Percentiles rank a stretch among this genome's conserved stretches.
Conservation (phyloP, 2,888 invertebrate genomes). For the Torymus auratus region DNA sequence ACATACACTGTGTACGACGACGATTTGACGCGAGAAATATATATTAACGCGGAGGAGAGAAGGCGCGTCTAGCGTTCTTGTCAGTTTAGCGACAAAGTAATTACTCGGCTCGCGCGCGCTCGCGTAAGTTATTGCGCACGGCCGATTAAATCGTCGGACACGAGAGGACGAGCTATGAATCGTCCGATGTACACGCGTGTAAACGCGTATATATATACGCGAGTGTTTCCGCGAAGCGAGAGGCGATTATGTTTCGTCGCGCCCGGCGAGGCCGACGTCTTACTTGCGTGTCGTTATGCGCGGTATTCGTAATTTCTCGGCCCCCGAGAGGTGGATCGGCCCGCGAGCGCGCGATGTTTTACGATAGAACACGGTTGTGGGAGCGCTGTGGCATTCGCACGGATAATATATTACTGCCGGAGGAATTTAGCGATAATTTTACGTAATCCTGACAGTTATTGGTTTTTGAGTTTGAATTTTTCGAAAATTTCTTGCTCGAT, state of each 20-base stretch:
- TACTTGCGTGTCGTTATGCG: slow-evolving; percentile 33
- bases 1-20: too few species aligned
- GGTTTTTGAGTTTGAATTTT: too few species aligned
- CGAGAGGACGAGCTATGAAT: slow-evolving; percentile 28
- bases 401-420: too few species aligned
- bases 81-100: slow-evolving; percentile 42
- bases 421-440: too few species aligned
- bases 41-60: too few species aligned
- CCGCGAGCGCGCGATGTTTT: neutral
- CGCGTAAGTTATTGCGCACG: slow-evolving; percentile 40
- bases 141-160: slow-evolving; percentile 45
- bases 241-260: slow-evolving; percentile 36
- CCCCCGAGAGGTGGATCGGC: neutral
- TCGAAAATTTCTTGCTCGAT: too few species aligned
- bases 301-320: slow-evolving; percentile 27
- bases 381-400: too few species aligned
- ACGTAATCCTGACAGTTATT: too few species aligned
- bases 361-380: too few species aligned
- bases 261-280: slow-evolving; percentile 10
- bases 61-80: slow-evolving; percentile 7
- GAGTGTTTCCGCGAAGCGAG: slow-evolving; percentile 10
- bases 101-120: slow-evolving; percentile 1
- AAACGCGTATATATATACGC: neutral
- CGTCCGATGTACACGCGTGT: neutral
- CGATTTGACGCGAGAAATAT: too few species aligned